Percentiles rank a stretch among this genome's conserved stretches.
phyloP scores from a whole-genome alignment of 64 coral and sea anemone genomes.

The Pocillopora verrucosa region DNA sequence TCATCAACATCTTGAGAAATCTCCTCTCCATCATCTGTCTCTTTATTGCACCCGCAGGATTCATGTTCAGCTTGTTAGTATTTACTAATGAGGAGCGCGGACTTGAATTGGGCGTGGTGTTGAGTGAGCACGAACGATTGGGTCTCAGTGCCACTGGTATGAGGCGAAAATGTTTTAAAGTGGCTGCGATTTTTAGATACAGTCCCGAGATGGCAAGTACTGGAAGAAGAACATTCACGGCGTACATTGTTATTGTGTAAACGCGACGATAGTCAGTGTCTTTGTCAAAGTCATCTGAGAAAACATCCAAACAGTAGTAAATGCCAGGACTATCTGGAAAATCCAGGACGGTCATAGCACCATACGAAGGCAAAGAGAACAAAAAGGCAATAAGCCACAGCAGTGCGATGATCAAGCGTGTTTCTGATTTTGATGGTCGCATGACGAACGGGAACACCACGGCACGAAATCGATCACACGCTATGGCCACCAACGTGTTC shows the following conservation, averaged over 20 bases:
- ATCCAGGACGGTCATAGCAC: constrained; percentile 29
- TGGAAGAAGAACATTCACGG: constrained; percentile 63
- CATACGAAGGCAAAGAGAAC: constrained; percentile 66
- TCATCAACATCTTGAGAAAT: constrained; percentile 72
- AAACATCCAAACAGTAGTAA: constrained; percentile 47
- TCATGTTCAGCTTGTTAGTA: constrained; percentile 42
- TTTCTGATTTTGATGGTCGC: constrained; percentile 63
- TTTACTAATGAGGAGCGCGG: constrained; percentile 14
- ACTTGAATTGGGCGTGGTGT: background rate
- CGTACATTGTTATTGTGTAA: constrained; percentile 72
- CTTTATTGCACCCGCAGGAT: constrained; percentile 42
- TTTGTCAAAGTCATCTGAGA: constrained; percentile 26
- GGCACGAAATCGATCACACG: constrained; percentile 80
- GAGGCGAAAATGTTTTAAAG: constrained; percentile 58
- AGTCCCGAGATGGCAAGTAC: constrained; percentile 58
- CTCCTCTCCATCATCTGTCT: constrained; percentile 76
- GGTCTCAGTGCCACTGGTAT: constrained; percentile 29
- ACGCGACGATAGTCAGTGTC: constrained; percentile 26
- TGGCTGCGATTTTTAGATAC: constrained; percentile 70
- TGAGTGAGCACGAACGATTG: constrained; percentile 7
- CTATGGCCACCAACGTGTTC: constrained; percentile 86
- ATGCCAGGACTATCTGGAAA: background rate
- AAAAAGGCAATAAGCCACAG: constrained; percentile 74
- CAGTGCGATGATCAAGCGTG: constrained; percentile 48
- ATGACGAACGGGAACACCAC: constrained; percentile 79